Evolutionary conservation across 2,113 vertebrate species (phyloP).

Genomic region (Sinosuthora webbiana): DNA sequence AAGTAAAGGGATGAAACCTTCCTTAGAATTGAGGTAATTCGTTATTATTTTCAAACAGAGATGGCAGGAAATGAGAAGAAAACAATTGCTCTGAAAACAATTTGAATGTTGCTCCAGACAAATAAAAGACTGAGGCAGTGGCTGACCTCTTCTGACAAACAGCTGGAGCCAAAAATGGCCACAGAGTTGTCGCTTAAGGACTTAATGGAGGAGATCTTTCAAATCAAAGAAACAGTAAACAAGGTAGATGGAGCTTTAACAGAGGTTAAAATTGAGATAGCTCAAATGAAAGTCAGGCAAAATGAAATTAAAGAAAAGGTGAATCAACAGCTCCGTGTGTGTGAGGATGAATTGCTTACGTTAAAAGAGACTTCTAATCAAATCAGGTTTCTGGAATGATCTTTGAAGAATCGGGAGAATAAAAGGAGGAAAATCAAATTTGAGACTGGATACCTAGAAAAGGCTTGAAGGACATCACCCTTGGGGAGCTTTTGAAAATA

Average conservation of each 20-base stretch:
- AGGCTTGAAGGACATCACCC: conserved; percentile 41
- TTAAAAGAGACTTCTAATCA: conserved; percentile 65
- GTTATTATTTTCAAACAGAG: conserved; percentile 37
- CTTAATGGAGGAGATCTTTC: conserved; percentile 70
- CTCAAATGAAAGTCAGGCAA: conserved; percentile 62
- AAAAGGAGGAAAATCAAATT: conserved; percentile 55
- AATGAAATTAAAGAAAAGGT: conserved; percentile 73
- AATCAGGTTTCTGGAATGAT: conserved; percentile 65
- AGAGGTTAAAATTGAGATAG: conserved; percentile 70
- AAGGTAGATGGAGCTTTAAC: conserved; percentile 71
- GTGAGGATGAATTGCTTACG: conserved; percentile 65
- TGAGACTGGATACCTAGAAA: conserved; percentile 41
- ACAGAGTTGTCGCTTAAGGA: conserved; percentile 48
- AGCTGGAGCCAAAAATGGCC: conserved; percentile 59
- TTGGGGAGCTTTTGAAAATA: conserved; percentile 45
- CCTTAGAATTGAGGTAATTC: conserved; percentile 40
- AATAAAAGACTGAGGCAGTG: conserved; percentile 60
- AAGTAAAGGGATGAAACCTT: conserved; percentile 25
- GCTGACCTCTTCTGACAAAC: conserved; percentile 65
- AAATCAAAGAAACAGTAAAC: conserved; percentile 70
- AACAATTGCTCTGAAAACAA: conserved; percentile 59
- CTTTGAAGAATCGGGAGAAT: conserved; percentile 57
- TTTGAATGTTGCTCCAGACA: conserved; percentile 68
- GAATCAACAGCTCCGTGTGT: conserved; percentile 30
- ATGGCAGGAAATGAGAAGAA: conserved; percentile 43